phyloP scores from a whole-genome alignment of 2,797 vertebrate species.

The Sandelia bainsii region DNA sequence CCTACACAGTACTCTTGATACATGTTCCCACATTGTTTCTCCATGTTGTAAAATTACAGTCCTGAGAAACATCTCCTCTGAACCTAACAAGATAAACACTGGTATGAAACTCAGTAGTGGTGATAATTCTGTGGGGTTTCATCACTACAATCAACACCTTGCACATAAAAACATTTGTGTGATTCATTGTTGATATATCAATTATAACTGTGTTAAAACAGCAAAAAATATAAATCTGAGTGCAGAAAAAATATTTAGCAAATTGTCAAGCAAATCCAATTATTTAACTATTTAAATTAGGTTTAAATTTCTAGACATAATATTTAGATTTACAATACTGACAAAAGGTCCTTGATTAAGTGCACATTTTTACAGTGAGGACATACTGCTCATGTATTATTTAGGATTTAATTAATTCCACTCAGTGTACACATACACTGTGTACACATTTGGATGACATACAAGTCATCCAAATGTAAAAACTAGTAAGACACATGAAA shows the following conservation, averaged over 20 bases:
- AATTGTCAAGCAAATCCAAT: neutral
- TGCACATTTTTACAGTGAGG: neutral
- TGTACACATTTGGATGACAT: too few species aligned
- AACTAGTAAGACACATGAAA: constrained; percentile 42
- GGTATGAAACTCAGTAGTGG: neutral
- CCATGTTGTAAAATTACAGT: neutral
- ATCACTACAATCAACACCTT: neutral
- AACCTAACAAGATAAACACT: too few species aligned
- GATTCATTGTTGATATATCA: neutral
- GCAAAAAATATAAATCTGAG: too few species aligned
- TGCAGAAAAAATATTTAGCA: too few species aligned
- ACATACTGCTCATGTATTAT: neutral
- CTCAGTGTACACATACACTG: constrained; percentile 20
- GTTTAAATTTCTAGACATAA: neutral
- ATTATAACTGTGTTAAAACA: neutral
- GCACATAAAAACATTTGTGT: neutral
- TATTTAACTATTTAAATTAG: neutral
- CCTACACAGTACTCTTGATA: neutral
- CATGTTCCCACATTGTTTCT: neutral
- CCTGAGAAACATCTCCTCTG: neutral
- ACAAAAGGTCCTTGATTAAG: neutral
- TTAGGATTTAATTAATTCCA: constrained; percentile 16
- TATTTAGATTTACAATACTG: too few species aligned
- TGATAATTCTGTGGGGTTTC: neutral
- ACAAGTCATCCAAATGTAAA: constrained; percentile 29